These are phyloP conservation scores for Helicoverpa armigera DNA, from an alignment of 1,140 invertebrate species.

Conservation along the genomic window DNA sequence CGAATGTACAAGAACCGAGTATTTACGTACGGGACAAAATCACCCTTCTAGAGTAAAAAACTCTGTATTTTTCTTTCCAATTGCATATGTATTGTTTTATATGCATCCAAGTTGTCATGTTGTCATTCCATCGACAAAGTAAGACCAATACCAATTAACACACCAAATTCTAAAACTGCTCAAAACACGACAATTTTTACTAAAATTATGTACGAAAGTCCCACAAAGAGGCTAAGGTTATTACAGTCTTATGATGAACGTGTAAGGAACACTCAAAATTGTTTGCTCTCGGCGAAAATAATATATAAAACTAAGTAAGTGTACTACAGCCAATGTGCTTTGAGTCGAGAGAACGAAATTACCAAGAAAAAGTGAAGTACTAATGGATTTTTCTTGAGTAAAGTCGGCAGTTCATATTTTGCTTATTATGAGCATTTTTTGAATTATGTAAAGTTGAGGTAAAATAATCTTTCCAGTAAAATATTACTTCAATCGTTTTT, in stretches of 20 bases:
- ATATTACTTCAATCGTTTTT: too few species aligned
- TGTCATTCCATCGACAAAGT: background rate
- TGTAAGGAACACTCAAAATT: background rate
- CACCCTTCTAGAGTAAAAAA: too few species aligned
- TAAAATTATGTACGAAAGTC: conserved; percentile 1
- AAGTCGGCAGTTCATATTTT: conserved; percentile 10
- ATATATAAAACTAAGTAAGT: conserved; percentile 6
- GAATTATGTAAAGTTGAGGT: background rate
- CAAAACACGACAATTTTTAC: background rate
- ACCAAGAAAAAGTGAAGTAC: conserved; percentile 4
- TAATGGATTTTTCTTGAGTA: conserved; percentile 21
- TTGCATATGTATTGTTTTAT: too few species aligned
- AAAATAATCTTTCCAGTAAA: background rate
- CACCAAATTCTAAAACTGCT: background rate
- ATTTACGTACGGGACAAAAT: too few species aligned
- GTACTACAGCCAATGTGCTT: background rate
- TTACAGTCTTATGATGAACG: conserved; percentile 8
- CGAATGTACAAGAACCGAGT: too few species aligned
- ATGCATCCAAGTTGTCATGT: too few species aligned
- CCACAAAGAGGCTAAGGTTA: conserved; percentile 22
- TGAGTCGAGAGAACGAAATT: conserved; percentile 2
- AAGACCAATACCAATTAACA: conserved; percentile 1
- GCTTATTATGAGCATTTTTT: conserved; percentile 11
- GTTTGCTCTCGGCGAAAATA: conserved; percentile 12
- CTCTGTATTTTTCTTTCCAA: too few species aligned